Evolutionary conservation across 2,797 vertebrate genomes (phyloP), one percentile per base, ranked within the genome.

Genomic region (Diplodus puntazzo): DNA sequence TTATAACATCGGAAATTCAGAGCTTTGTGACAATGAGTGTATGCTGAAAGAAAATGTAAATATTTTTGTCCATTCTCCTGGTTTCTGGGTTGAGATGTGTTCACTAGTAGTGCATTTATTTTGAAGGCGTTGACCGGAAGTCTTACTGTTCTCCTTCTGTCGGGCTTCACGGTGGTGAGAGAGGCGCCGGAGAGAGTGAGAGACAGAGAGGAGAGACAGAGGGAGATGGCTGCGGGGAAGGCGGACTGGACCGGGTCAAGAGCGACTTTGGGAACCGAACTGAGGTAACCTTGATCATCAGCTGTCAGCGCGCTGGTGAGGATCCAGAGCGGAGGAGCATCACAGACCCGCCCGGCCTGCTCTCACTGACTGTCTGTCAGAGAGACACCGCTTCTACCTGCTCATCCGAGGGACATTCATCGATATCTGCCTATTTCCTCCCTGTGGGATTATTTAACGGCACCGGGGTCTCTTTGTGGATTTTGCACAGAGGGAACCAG

Each of bases 171-270:
- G 1, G 61, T 10, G 64, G 11, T 25, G 73, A 72, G 64, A 42
- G 69, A 70, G 71, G 60, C 73, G 67, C 55, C 63, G 25, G 67
- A 2, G 79, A 72, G 49, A 57, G 78, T 18, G 76, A 70, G 66
- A 70, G 79, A 69, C 55, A 39, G 53, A 39, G 13, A 11, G 23
- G n/a, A 69, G 85, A 81, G 69, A 65, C 42, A 59, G 79, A 65
- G 73, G 71, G 86, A 82, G 87, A 88, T 89, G 90, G 87, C 83
- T 91, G 83, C 69, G 62, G 73, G 76, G 73, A 65, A 70, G 70
- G 64, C 50, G 53, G 73, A 69, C 67, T 52, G 86, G 79, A 83
- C 84, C 76, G 83, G 89, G 85, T 69, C 88, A 80, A 46, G 62
- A 82, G 27, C 61, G 46, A 70, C 49, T 58, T 25, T 21, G 43